Evolutionary conservation across 2,797 vertebrate genomes (phyloP).

Genomic region (Falco columbarius): DNA sequence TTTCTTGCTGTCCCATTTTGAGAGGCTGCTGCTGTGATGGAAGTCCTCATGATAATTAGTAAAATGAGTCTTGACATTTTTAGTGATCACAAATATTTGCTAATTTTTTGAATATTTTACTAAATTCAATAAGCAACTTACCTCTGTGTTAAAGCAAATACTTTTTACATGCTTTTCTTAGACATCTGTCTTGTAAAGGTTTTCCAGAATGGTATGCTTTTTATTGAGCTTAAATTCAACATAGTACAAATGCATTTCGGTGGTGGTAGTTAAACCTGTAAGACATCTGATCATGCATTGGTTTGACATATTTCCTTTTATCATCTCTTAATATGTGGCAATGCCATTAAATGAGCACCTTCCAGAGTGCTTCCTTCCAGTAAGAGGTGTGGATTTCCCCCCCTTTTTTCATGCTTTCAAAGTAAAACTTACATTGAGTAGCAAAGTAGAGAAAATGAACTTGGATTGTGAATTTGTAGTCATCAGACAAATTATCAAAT

Average conservation of each 20-base stretch:
- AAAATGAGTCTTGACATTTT: neutral
- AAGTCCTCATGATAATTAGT: neutral
- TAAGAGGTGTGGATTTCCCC: neutral
- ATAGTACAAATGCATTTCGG: neutral
- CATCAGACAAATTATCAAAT: neutral
- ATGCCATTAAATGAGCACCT: neutral
- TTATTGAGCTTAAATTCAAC: neutral
- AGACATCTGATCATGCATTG: neutral
- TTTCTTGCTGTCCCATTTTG: neutral
- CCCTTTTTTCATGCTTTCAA: neutral
- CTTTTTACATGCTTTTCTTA: neutral
- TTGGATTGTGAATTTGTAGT: neutral
- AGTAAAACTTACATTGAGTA: neutral
- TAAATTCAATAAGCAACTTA: neutral
- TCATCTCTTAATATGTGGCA: neutral
- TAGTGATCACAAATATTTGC: neutral
- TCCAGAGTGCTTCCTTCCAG: neutral
- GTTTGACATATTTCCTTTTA: neutral
- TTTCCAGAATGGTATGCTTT: neutral
- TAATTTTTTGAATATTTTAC: neutral
- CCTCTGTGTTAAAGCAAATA: neutral
- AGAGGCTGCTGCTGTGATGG: neutral
- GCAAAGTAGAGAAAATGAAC: neutral
- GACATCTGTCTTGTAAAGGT: neutral
- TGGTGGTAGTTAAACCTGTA: neutral